phyloP scores from a whole-genome alignment of 2,888 invertebrate species.

The Drosophila anceps region DNA sequence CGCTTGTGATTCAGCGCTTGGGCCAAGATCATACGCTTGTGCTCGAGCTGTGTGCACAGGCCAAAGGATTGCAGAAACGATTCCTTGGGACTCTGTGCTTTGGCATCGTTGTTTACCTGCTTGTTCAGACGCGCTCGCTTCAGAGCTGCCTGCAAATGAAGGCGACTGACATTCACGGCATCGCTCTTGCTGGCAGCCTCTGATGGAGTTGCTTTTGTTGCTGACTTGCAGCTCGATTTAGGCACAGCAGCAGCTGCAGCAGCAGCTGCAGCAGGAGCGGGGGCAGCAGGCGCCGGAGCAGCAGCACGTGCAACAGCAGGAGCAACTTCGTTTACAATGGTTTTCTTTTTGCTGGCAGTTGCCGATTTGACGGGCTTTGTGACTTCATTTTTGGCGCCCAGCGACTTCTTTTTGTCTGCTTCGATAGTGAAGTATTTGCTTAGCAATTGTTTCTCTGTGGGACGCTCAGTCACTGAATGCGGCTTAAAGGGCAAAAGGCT shows the following conservation, averaged over 20 bases:
- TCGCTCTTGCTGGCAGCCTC: conserved; percentile 5
- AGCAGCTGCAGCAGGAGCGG: background rate
- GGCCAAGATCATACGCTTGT: conserved; percentile 30
- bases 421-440: conserved; percentile 53
- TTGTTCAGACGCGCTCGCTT: conserved; percentile 42
- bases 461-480: conserved; percentile 49
- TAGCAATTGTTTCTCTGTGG: conserved; percentile 49
- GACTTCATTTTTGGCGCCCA: conserved; percentile 11
- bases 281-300: background rate
- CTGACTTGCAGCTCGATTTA: background rate
- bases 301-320: background rate
- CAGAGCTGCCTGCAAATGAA: conserved; percentile 58
- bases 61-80: conserved; percentile 52
- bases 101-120: conserved; percentile 12
- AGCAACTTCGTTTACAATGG: background rate
- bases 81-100: conserved; percentile 38
- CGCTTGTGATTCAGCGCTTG: conserved; percentile 21
- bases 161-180: conserved; percentile 55
- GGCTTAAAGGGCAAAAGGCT: conserved; percentile 34
- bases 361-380: conserved; percentile 13
- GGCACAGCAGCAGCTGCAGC: background rate
- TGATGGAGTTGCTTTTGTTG: conserved; percentile 5
- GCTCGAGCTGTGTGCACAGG: conserved; percentile 58
- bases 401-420: conserved; percentile 1
- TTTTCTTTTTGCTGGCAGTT: conserved; percentile 10